Evolutionary conservation across 2,113 vertebrate genomes (phyloP).

Genomic region (Cavia porcellus): DNA sequence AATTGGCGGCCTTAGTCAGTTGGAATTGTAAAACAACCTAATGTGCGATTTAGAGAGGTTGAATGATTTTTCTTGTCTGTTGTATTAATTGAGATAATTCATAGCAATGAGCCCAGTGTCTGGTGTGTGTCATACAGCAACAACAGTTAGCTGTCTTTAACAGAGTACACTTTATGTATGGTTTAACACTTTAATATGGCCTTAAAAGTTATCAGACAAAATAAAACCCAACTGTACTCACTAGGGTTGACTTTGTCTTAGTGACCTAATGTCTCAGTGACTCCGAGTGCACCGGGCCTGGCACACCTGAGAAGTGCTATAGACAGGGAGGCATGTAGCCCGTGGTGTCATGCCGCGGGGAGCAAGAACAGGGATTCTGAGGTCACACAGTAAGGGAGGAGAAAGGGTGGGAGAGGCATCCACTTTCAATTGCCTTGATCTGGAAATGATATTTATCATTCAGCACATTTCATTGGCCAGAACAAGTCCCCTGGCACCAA

Average conservation of each 20-base stretch:
- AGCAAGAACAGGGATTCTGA: neutral
- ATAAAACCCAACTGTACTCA: neutral
- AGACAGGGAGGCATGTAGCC: neutral
- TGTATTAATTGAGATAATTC: neutral
- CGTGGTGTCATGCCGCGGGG: neutral
- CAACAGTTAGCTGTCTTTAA: neutral
- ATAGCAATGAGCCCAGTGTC: neutral
- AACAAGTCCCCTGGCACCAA: neutral
- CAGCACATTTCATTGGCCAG: neutral
- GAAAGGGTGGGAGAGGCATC: neutral
- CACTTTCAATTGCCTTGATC: neutral
- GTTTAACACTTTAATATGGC: neutral
- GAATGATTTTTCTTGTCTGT: neutral
- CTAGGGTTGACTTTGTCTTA: neutral
- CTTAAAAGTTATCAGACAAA: constrained; percentile 19
- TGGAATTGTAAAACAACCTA: neutral
- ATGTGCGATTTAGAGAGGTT: neutral
- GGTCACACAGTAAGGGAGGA: neutral
- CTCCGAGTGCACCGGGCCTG: neutral
- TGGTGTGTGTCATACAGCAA: neutral
- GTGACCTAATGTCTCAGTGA: neutral
- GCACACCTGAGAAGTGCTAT: neutral
- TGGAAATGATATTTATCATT: neutral
- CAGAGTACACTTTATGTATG: neutral
- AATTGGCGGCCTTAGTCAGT: neutral